Evolutionary conservation across 2,113 vertebrate species (phyloP).

Genomic region (Oryzias curvinotus): DNA sequence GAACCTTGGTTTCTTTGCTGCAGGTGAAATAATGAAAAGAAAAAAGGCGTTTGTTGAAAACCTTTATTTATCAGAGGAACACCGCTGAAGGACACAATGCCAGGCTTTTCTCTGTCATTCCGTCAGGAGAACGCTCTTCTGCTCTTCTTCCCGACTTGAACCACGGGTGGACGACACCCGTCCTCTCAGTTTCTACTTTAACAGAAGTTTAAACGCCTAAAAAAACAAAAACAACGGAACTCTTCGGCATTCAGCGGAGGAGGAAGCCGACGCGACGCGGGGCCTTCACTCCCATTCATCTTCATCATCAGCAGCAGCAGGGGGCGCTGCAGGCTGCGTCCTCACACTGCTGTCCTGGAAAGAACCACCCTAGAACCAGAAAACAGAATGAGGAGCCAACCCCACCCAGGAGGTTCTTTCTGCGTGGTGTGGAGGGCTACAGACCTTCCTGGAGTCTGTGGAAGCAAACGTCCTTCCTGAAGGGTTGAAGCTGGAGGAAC

Average conservation of each 20-base stretch:
- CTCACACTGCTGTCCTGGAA: slow-evolving; percentile 11
- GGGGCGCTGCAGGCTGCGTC: background rate
- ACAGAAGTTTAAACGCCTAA: no score
- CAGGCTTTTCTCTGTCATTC: no score
- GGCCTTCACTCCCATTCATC: slow-evolving; percentile 66
- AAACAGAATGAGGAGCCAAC: background rate
- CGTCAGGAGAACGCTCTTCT: no score
- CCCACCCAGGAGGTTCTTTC: rapidly evolving
- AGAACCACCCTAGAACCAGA: background rate
- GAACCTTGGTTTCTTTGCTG: no score
- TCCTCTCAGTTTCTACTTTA: no score
- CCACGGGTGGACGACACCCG: no score
- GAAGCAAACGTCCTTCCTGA: slow-evolving; percentile 68
- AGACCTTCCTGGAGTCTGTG: slow-evolving; percentile 80
- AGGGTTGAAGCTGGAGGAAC: slow-evolving; percentile 49
- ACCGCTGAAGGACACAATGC: no score
- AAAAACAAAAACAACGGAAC: background rate
- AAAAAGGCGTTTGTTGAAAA: no score
- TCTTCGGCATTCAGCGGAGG: background rate
- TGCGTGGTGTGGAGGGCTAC: background rate
- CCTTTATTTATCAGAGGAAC: no score
- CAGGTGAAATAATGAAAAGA: no score
- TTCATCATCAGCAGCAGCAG: slow-evolving; percentile 23
- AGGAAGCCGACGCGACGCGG: background rate
- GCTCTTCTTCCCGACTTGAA: no score